Conservation (phyloP, 2,888 invertebrate genomes). For the Chrysodeixis includens region DNA sequence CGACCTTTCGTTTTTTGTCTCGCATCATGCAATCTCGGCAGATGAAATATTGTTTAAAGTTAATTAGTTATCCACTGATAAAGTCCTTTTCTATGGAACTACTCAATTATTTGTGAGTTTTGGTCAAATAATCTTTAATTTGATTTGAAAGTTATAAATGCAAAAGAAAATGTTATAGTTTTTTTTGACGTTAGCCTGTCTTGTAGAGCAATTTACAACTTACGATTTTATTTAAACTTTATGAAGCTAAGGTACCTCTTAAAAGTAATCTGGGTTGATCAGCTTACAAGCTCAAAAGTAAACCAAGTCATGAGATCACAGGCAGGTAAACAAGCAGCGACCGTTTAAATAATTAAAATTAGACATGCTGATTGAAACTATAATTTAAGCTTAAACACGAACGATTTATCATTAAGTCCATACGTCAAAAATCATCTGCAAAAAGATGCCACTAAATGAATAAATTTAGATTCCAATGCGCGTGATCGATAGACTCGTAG, state of each 20-base stretch:
- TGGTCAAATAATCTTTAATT: constrained; percentile 25
- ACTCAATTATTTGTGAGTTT: constrained; percentile 57
- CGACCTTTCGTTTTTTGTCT: constrained; percentile 86
- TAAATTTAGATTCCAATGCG: constrained; percentile 86
- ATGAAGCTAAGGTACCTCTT: neutral
- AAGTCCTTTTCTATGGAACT: constrained; percentile 77
- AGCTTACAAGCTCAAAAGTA: constrained; percentile 1
- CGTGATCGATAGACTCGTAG: constrained; percentile 88
- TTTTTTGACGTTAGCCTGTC: neutral
- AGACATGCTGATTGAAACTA: constrained; percentile 72
- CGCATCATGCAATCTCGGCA: constrained; percentile 81
- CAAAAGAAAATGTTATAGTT: neutral
- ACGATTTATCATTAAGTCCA: constrained; percentile 72
- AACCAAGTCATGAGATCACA: constrained; percentile 33
- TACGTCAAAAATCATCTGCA: constrained; percentile 83
- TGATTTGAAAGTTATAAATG: constrained; percentile 2
- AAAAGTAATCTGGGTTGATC: constrained; percentile 7
- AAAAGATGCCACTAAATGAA: constrained; percentile 87
- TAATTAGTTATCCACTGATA: constrained; percentile 84
- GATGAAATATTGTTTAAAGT: constrained; percentile 88
- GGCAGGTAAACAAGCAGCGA: constrained; percentile 54
- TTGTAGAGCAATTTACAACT: too few species aligned
- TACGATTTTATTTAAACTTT: too few species aligned
- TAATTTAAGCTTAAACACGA: constrained; percentile 70
- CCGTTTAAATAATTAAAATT: constrained; percentile 64